These are phyloP conservation scores for Drosophila kepulauana DNA, from an alignment of 1,140 invertebrate species.

Conservation along the genomic window DNA sequence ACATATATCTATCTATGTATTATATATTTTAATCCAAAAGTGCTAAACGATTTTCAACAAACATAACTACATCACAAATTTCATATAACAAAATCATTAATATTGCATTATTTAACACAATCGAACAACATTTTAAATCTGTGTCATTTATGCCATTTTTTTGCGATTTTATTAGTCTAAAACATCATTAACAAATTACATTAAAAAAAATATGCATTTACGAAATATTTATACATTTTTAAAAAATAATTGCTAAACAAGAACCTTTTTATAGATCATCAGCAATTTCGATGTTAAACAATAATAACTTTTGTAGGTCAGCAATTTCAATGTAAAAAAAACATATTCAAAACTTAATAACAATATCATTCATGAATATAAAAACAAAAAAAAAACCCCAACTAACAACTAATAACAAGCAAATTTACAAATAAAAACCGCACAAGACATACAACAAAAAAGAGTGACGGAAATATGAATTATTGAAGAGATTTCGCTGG, in stretches of 20 bases:
- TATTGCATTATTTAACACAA: conserved; percentile 36
- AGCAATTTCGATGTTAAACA: neutral
- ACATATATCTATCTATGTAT: neutral
- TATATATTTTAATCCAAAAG: conserved; percentile 23
- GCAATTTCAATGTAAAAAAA: neutral
- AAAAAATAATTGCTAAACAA: conserved; percentile 10
- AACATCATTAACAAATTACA: conserved; percentile 4
- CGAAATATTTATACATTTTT: conserved; percentile 58
- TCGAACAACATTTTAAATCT: conserved; percentile 55
- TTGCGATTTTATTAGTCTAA: conserved; percentile 40
- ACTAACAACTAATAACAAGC: conserved; percentile 1
- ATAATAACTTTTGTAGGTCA: neutral
- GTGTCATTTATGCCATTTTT: conserved; percentile 54
- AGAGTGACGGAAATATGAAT: conserved; percentile 25
- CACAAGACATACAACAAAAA: conserved; percentile 21
- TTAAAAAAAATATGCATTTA: conserved; percentile 12
- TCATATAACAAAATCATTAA: conserved; percentile 2
- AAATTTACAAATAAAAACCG: conserved; percentile 19
- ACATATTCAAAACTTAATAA: neutral
- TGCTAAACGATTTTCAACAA: conserved; percentile 1
- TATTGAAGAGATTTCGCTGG: conserved; percentile 18
- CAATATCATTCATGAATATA: neutral
- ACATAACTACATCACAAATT: neutral
- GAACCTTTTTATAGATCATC: neutral
- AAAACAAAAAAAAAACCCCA: neutral